Evolutionary conservation across 2,113 vertebrate genomes (phyloP), one percentile per base, ranked within the genome.

Genomic region (Toxotes jaculatrix): DNA sequence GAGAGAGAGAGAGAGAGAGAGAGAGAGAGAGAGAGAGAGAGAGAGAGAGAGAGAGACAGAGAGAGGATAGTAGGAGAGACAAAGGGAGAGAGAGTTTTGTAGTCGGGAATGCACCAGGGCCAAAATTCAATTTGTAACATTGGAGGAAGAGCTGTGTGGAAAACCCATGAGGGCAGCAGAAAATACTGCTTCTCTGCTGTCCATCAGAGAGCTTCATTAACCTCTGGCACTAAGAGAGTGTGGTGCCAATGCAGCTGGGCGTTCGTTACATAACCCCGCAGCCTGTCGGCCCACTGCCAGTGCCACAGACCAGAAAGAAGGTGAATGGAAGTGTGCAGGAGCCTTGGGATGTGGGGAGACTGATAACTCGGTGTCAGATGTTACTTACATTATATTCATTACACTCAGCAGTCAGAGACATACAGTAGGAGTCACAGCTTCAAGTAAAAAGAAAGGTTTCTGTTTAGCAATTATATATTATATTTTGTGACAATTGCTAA

Each of bases 171-270:
- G 77, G 23, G 63, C 72, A 87, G 87, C 69, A 88, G 64, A 81
- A 87, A 86, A 89, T 76, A 65, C 51, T 83, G 80, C 77, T 45
- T 64, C 67, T 60, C 69, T 57, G 63, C 74, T 47, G 74, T 73
- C 76, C 79, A 80, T 87, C 74, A 53, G 40, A 79, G 75, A 80
- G 70, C 80, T 90, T 89, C 72, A 91, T 88, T 90, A 89, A 87
- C 83, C 77, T 80, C 34, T 68, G 65, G 63, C 75, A 71, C 60
- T 56, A 68, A 64, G 43, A 49, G 67, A 74, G 60, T 34, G 49
- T 14, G 34, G 43, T 90, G 76, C 74, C 78, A 82, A 38, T 36
- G 53, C 74, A 76, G 66, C 64, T 36, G 23, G 63, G 21, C 38
- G 4, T 65, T 40, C 56, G 55, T 90, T 89, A 70, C 63, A 61